Percentiles rank a stretch among this genome's conserved stretches.
Evolutionary conservation across 2,888 invertebrate genomes (phyloP).

Genomic region (Folsomia candida): DNA sequence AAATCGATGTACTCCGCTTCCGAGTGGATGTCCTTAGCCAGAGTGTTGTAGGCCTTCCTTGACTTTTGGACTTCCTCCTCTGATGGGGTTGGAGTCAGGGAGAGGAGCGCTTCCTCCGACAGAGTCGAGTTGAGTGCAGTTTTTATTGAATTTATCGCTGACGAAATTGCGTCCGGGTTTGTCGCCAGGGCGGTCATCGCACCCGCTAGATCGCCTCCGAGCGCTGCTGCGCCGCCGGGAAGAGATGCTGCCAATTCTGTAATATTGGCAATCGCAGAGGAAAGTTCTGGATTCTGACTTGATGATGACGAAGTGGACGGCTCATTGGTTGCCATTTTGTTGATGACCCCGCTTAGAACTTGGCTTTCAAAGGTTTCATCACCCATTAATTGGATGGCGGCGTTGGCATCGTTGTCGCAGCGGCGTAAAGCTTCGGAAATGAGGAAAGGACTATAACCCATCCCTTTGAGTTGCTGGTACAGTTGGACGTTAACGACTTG

Average conservation of each 20-base stretch:
- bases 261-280: slow-evolving; percentile 13
- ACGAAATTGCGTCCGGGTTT: background rate
- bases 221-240: background rate
- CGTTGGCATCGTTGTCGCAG: slow-evolving; percentile 67
- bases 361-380: slow-evolving; percentile 53
- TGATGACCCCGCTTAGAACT: slow-evolving; percentile 10
- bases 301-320: slow-evolving; percentile 11
- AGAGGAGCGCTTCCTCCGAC: slow-evolving; percentile 10
- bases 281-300: background rate
- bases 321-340: background rate
- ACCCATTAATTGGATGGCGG: slow-evolving; percentile 65
- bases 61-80: slow-evolving; percentile 53
- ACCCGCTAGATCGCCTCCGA: background rate
- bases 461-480: slow-evolving; percentile 61
- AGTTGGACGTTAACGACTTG: slow-evolving; percentile 56
- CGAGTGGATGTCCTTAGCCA: slow-evolving; percentile 61
- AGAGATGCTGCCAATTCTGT: slow-evolving; percentile 8
- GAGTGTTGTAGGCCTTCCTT: slow-evolving; percentile 62
- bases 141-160: background rate
- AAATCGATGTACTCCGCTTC: slow-evolving; percentile 75
- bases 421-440: slow-evolving; percentile 64
- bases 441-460: slow-evolving; percentile 67
- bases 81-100: background rate
- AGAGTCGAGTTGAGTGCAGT: background rate
- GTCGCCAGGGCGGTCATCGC: background rate